Conservation (phyloP, 2,113 vertebrate genomes). For the Ivindomyrus marchei region DNA sequence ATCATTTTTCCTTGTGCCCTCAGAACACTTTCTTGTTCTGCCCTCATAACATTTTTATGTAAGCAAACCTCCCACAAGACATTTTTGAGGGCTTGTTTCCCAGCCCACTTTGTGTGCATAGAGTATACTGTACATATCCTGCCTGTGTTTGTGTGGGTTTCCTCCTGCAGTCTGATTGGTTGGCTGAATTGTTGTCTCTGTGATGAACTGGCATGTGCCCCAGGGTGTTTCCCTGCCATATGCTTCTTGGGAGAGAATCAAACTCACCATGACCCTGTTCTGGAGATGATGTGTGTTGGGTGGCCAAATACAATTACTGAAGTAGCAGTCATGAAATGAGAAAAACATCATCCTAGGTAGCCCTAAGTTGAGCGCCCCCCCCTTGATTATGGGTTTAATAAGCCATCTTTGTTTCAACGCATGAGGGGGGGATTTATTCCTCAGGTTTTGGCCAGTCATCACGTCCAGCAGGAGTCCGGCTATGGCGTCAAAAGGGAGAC, state of each 20-base stretch:
- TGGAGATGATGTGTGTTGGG: not conserved
- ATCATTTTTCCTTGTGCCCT: not conserved
- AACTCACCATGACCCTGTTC: not conserved
- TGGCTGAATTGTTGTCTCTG: not conserved
- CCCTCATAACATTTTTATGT: not conserved
- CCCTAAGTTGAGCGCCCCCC: not conserved
- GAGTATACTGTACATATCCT: not conserved
- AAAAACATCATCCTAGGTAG: not conserved
- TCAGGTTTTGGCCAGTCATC: not conserved
- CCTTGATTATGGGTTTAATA: not conserved
- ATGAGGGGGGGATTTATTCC: not conserved
- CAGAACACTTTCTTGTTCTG: too few relatives aligned
- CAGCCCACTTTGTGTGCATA: not conserved
- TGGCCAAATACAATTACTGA: not conserved
- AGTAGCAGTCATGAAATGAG: not conserved
- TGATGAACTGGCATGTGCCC: not conserved
- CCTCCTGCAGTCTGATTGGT: not conserved
- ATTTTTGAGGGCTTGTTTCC: not conserved
- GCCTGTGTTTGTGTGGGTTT: not conserved
- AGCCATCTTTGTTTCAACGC: not conserved
- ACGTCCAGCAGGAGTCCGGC: not conserved
- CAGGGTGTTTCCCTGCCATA: not conserved
- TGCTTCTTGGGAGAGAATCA: not conserved
- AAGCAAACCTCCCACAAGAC: not conserved
- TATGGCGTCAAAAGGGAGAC: not conserved